phyloP scores from a whole-genome alignment of 2,797 vertebrate genomes.

The Sciurus vulgaris region DNA sequence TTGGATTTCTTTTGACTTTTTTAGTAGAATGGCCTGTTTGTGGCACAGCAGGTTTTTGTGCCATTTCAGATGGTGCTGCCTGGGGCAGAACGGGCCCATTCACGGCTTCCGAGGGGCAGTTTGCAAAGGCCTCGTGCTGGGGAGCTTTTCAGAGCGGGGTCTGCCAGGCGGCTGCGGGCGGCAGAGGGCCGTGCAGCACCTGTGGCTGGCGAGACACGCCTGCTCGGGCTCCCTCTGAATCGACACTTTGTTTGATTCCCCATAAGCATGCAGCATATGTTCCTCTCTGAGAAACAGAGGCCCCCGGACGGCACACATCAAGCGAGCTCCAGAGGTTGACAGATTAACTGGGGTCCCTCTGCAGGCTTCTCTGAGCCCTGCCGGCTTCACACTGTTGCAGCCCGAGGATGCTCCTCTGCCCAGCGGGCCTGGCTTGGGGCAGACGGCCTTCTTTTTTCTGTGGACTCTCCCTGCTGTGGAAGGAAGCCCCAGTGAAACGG shows the following conservation, averaged over 20 bases:
- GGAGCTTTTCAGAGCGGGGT: constrained; percentile 9
- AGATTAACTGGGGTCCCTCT: not conserved
- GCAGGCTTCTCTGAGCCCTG: not conserved
- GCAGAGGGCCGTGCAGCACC: not conserved
- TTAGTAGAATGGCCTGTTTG: constrained; percentile 71
- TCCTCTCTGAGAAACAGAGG: constrained; percentile 51
- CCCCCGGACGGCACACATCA: not conserved
- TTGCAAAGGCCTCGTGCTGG: constrained; percentile 56
- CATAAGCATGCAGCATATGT: not conserved
- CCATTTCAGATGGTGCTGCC: constrained; percentile 48
- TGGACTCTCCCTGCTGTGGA: constrained; percentile 46
- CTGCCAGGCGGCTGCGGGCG: not conserved
- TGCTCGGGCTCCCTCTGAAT: not conserved
- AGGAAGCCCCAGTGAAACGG: constrained; percentile 10
- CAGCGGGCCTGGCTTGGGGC: not conserved
- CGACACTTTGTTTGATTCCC: constrained; percentile 50
- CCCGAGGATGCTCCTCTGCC: constrained; percentile 37
- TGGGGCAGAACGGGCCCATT: constrained; percentile 66
- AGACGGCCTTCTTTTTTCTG: not conserved
- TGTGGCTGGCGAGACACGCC: not conserved
- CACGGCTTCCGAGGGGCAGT: constrained; percentile 60
- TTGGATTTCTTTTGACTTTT: constrained; percentile 71
- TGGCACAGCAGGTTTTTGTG: constrained; percentile 64
- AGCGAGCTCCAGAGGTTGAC: not conserved
- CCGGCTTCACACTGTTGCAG: not conserved